These are phyloP conservation scores for Oenanthe oenanthe DNA, from an alignment of 2,113 vertebrate species.

Conservation along the genomic window DNA sequence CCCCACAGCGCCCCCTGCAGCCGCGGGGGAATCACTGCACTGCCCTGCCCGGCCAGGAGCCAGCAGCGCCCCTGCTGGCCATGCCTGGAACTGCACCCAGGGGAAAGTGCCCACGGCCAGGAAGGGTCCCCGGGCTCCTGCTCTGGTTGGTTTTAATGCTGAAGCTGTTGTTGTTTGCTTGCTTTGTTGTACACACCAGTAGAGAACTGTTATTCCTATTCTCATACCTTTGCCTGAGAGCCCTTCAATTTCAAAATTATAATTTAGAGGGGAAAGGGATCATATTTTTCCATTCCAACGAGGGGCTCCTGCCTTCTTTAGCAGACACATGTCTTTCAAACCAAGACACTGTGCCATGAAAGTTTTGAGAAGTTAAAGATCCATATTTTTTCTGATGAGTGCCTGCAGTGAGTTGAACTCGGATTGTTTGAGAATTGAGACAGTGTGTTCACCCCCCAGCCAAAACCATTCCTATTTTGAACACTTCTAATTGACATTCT, in stretches of 20 bases:
- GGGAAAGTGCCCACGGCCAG: accelerated
- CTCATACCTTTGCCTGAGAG: neutral
- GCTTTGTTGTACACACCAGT: neutral
- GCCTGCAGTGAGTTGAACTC: neutral
- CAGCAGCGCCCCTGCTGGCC: neutral
- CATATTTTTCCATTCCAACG: neutral
- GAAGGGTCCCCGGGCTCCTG: accelerated
- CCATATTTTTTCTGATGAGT: neutral
- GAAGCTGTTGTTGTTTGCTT: neutral
- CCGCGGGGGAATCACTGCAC: accelerated
- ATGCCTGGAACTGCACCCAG: accelerated
- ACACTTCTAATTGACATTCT: neutral
- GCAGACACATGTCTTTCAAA: neutral
- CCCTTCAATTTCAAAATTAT: neutral
- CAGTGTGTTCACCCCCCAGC: neutral
- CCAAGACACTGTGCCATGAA: neutral
- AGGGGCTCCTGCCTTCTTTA: neutral
- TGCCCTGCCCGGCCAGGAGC: neutral
- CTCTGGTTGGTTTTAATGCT: no score
- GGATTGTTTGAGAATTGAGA: neutral
- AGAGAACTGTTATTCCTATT: neutral
- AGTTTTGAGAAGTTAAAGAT: neutral
- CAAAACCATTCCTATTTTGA: neutral
- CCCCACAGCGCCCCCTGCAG: neutral
- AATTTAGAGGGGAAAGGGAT: neutral